Conservation (phyloP, 2,888 invertebrate genomes). For the Macrosiphum euphorbiae region DNA sequence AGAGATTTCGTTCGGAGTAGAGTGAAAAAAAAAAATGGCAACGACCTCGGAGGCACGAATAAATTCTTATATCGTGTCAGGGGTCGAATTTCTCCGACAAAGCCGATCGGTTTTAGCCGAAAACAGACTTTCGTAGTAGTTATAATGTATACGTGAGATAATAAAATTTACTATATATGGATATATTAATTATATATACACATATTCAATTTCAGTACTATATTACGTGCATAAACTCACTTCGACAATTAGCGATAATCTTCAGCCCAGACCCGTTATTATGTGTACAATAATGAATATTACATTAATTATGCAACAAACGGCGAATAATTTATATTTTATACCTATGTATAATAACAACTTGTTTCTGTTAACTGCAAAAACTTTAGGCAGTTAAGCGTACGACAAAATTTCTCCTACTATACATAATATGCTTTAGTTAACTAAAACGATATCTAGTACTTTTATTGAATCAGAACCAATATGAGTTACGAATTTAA, state of each 20-base stretch:
- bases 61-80: slow-evolving; percentile 43
- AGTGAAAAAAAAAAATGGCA: slow-evolving; percentile 46
- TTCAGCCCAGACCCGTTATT: slow-evolving; percentile 10
- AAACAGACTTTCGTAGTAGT: slow-evolving; percentile 47
- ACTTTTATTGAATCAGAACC: background rate
- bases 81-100: slow-evolving; percentile 61
- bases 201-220: slow-evolving; percentile 6
- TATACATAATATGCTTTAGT: background rate
- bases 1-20: slow-evolving; percentile 58
- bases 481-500: background rate
- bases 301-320: slow-evolving; percentile 9
- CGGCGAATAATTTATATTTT: background rate
- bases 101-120: slow-evolving; percentile 44
- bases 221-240: slow-evolving; percentile 17
- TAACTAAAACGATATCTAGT: background rate
- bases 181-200: background rate
- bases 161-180: background rate
- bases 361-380: background rate
- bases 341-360: background rate
- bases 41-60: slow-evolving; percentile 58
- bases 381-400: background rate
- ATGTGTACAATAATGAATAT: slow-evolving; percentile 17
- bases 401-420: background rate
- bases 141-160: slow-evolving; percentile 2
- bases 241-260: slow-evolving; percentile 1